Evolutionary conservation across 2,888 invertebrate species (phyloP), one percentile per base, ranked within the genome.

Genomic region (Galeruca laticollis): DNA sequence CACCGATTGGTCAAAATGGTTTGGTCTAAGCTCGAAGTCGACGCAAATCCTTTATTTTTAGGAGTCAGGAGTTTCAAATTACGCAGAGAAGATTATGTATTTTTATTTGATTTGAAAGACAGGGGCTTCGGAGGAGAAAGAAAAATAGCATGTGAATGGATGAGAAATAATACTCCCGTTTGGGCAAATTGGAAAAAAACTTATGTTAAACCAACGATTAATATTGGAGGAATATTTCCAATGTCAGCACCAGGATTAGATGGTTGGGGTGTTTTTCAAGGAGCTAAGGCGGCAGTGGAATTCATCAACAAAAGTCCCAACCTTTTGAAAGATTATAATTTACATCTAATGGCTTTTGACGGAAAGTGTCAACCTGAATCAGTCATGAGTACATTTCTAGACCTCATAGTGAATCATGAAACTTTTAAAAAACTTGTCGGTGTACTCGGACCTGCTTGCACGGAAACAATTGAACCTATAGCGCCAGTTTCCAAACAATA

Each of bases 391-490:
- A 87, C 89, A 0, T 93, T 94, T 82, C 93, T 94, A 66, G 90
- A 92, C 73, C 92, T 90, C 80, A 89, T 92, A 65, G 86, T 88
- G 9, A 84, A 86, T 26, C 60, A 61, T 4, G 86, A 87, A 65
- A 83, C 87, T 49, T 89, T 89, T 73, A 83, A 87, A 43, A 88
- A 88, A 60, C 84, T 94, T 70, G 87, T 92, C 69, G 94, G 94
- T 0, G 90, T 94, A 0, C 81, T 94, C 57, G 94, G 94, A 8
- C 94, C 94, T 0, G 93, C 92, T 0, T 94, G 94, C 79, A 93
- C 93, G 0, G 94, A 94, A 81, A 93, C 94, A 0, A 91, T 94
- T 0, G 93, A 94, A 80, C 93, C 94, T 0, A 86, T 94, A 40
- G 93, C 93, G 0, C 93, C 93, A 0, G 89, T 94, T 2, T 91